Base-by-base conservation (phyloP, 2,888 invertebrate genomes). In the Spilosoma lubricipeda region DNA sequence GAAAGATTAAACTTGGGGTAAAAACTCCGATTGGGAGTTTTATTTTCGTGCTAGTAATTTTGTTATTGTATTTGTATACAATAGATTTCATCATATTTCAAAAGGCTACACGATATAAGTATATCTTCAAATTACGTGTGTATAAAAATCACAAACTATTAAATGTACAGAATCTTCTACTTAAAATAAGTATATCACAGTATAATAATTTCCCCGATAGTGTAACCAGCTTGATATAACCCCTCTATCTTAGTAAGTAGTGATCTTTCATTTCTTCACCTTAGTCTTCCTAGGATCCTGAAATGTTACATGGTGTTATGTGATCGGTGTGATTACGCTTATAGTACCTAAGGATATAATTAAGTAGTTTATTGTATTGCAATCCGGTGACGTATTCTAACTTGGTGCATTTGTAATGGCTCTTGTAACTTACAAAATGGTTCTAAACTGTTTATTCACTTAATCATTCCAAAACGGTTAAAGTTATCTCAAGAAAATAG, bases 281-380 rank as follows among this genome's bases (percentile, higher is more conserved):
- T 86, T 90, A 86, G 87, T 90, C 90, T 91, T 90, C 89, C 89
- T 88, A 86, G 87, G 87, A 82, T 88, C 89, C 90, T 84, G 87
- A 84, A 88, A 86, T 90, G 87, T 90, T 88, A 88, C 90, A 92
- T 85, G 90, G 90, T 93, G 91, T 91, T 87, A 89, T 92, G 92
- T 95, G 93, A 94, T 95, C 91, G 93, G 91, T 94, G 94, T 95
- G 90, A 94, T 90, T 91, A 94, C 94, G 95, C 95, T 95, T 95
- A 94, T 94, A 94, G 93, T 79, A 79, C 30, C 83, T 91, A 90
- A 89, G 87, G 84, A 68, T 87, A 85, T 90, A 90, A 85, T 87
- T 85, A 89, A 89, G 87, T 81, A 86, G 88, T 88, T 85, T 80
- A 78, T 73, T 66, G 68, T 72, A 67, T 76, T 72, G 64, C 76